A percentile compares a stretch with the other conserved stretches of the same genome.
phyloP scores from a whole-genome alignment of 2,797 vertebrate species.

The Sebastes melanostomus region DNA sequence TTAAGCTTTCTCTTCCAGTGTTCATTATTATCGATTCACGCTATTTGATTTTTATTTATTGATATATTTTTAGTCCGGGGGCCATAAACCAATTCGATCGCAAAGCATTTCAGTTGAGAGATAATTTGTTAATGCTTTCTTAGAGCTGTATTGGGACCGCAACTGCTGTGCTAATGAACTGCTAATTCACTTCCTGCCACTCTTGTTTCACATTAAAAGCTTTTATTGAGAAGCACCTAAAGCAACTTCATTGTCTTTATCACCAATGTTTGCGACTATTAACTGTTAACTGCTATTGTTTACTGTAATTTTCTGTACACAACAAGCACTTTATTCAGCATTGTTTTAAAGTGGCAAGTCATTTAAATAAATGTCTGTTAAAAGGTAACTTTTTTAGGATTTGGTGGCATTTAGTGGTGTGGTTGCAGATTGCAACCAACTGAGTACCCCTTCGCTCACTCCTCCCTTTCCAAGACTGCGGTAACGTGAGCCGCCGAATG shows the following conservation, averaged over 20 bases:
- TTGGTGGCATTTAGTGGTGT: too few species aligned
- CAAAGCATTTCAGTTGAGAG: constrained; percentile 1
- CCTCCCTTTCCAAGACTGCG: too few species aligned
- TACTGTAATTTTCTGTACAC: too few species aligned
- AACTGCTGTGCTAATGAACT: not conserved
- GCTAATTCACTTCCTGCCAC: not conserved
- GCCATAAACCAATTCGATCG: not conserved
- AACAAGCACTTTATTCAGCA: too few species aligned
- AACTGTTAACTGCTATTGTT: too few species aligned
- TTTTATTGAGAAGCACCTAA: not conserved
- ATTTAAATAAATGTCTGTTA: too few species aligned
- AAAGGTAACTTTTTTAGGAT: too few species aligned
- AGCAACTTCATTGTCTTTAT: not conserved
- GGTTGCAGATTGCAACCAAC: too few species aligned
- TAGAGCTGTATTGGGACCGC: not conserved
- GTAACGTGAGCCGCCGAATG: too few species aligned
- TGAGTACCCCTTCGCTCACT: too few species aligned
- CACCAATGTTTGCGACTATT: not conserved
- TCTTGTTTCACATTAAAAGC: not conserved
- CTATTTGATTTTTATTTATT: not conserved
- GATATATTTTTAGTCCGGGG: not conserved
- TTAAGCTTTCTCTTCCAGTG: not conserved
- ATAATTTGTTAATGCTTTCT: not conserved
- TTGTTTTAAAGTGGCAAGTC: too few species aligned
- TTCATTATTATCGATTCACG: not conserved